A percentile compares a stretch with the other conserved stretches of the same genome.
These are phyloP conservation scores for Phallusia fumigata DNA, from an alignment of 23 tunicate genomes.

Conservation along the genomic window DNA sequence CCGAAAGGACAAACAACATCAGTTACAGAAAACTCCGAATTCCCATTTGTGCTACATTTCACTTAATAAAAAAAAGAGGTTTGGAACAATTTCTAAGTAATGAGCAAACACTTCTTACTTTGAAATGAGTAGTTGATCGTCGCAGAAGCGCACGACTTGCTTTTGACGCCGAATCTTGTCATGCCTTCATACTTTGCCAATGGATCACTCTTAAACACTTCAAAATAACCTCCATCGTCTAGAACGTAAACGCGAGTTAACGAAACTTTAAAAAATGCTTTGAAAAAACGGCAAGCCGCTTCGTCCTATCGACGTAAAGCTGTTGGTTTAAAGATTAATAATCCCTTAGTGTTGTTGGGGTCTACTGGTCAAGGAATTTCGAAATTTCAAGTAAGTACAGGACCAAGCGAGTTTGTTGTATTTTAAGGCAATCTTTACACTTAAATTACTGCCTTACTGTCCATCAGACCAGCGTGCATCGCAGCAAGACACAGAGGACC, in stretches of 20 bases:
- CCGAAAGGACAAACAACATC: not conserved
- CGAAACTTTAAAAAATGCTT: too few species aligned
- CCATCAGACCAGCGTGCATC: slow-evolving; percentile 1
- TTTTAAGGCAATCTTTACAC: too few species aligned
- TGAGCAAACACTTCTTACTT: too few species aligned
- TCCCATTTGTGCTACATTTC: not conserved
- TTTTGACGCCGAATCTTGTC: not conserved
- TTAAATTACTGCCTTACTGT: not conserved
- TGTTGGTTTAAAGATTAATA: too few species aligned
- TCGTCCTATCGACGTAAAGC: too few species aligned
- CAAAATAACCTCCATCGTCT: not conserved
- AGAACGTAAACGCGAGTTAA: too few species aligned
- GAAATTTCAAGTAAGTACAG: not conserved
- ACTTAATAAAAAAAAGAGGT: not conserved
- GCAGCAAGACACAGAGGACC: slow-evolving; percentile 6
- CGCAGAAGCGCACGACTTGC: not conserved
- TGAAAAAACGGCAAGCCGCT: too few species aligned
- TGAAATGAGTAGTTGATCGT: not conserved
- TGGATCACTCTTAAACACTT: not conserved
- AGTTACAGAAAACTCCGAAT: not conserved
- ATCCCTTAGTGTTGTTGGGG: too few species aligned
- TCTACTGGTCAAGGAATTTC: too few species aligned
- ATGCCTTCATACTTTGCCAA: not conserved
- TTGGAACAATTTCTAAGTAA: too few species aligned
- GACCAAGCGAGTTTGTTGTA: too few species aligned